Conservation (phyloP, 1,140 invertebrate species). For the Drosophila virilis region DNA sequence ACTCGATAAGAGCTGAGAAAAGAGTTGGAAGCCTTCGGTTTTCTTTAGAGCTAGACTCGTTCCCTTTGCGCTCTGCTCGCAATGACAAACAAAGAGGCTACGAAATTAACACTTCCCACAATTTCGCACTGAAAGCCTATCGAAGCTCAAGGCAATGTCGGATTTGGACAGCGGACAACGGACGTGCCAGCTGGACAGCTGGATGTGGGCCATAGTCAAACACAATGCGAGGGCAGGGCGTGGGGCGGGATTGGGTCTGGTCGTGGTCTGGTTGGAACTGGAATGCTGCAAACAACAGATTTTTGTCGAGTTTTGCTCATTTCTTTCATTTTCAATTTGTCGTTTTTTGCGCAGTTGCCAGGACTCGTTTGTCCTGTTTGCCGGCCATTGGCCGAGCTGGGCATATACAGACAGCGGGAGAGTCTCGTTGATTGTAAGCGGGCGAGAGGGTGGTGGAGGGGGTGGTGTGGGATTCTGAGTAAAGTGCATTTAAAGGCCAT, state of each 20-base stretch:
- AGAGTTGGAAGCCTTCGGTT: no score
- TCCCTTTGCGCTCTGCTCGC: slow-evolving; percentile 6
- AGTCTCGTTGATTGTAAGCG: no score
- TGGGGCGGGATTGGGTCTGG: slow-evolving; percentile 14
- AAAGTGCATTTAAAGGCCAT: slow-evolving; percentile 67
- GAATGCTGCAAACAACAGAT: slow-evolving; percentile 71
- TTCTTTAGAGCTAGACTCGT: neutral
- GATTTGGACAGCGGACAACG: slow-evolving; percentile 24
- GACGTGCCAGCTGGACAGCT: slow-evolving; percentile 38
- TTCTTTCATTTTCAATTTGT: slow-evolving; percentile 76
- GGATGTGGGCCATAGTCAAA: slow-evolving; percentile 35
- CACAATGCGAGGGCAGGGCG: slow-evolving; percentile 49
- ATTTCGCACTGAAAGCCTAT: slow-evolving; percentile 56
- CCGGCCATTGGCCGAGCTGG: slow-evolving; percentile 64
- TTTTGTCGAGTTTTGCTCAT: slow-evolving; percentile 69
- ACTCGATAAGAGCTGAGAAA: slow-evolving; percentile 65
- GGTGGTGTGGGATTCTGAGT: neutral
- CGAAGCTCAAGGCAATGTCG: slow-evolving; percentile 69
- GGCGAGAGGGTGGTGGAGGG: no score
- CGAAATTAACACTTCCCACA: slow-evolving; percentile 78
- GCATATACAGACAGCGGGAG: slow-evolving; percentile 51
- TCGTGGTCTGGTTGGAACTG: neutral
- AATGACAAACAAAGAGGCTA: slow-evolving; percentile 74
- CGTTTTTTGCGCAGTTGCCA: slow-evolving; percentile 69
- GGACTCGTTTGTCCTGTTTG: slow-evolving; percentile 19